Base-by-base conservation (phyloP, 2,888 invertebrate genomes). In the Latrodectus elegans region DNA sequence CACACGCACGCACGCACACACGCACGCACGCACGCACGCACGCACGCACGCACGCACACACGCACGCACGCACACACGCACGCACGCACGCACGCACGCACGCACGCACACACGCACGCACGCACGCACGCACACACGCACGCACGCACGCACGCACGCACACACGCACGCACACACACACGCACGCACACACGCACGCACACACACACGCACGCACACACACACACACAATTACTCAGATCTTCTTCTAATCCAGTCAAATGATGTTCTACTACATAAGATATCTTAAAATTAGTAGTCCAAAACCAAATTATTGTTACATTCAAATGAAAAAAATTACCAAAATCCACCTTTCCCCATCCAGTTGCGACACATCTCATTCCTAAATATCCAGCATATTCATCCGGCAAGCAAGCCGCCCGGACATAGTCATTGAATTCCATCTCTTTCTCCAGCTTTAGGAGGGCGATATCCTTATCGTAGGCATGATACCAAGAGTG, bases 391-490 rank as follows among this genome's bases (percentile, higher is more conserved):
- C 83, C 75, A 60, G 79, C 82, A 38, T 90, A 84, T 53, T 89
- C 83, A 65, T 95, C 67, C 8, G 91, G 91, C 51, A 91, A 55
- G 82, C 91, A 91, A 4, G 91, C 89, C 9, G 91, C 90, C 49
- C 89, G 85, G 11, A 91, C 89, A 83, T 90, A 90, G 76, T 94
- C 94, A 81, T 94, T 94, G 22, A 96, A 93, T 91, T 96, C 95
- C 0, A 96, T 95, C 64, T 96, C 94, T 91, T 95, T 94, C 0
- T 96, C 95, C 88, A 97, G 94, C 92, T 97, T 97, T 95, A 97
- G 95, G 84, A 97, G 92, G 8, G 97, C 97, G 95, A 90, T 90
- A 84, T 90, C 90, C 72, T 90, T 90, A 74, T 90, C 90, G 84
- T 90, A 90, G 11, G 90, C 90, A 67, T 89, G 88, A 80, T 90